A percentile compares a stretch with the other conserved stretches of the same genome.
Evolutionary conservation across 2,888 invertebrate genomes (phyloP).

Genomic region (Phortica magna): DNA sequence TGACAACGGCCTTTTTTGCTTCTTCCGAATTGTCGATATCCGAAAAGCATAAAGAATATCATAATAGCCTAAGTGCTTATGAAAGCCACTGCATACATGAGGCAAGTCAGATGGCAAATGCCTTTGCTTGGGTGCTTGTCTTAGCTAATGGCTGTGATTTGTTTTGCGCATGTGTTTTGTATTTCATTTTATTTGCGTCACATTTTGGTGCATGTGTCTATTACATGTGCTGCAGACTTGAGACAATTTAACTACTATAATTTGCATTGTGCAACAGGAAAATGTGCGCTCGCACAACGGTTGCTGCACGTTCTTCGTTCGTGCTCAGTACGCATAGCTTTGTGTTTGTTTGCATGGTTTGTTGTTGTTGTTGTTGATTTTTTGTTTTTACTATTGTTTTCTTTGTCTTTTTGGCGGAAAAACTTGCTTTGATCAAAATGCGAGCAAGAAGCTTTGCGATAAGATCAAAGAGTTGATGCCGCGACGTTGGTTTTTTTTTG

Average conservation of each 20-base stretch:
- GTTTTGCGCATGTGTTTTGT: too few species aligned
- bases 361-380: constrained; percentile 32
- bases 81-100: too few species aligned
- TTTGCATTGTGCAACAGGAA: too few species aligned
- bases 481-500: constrained; percentile 53
- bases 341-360: constrained; percentile 46
- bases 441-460: constrained; percentile 78
- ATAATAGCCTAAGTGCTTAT: too few species aligned
- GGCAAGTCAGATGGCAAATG: too few species aligned
- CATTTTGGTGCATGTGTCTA: background rate
- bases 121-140: too few species aligned
- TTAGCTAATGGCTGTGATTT: too few species aligned
- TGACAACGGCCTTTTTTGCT: too few species aligned
- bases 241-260: background rate
- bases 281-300: background rate
- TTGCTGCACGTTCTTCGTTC: constrained; percentile 20
- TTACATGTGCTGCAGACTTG: background rate
- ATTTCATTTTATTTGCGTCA: too few species aligned
- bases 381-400: constrained; percentile 41
- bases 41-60: too few species aligned
- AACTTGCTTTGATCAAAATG: constrained; percentile 79
- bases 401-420: constrained; percentile 77
- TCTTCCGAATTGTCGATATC: too few species aligned
- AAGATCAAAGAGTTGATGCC: constrained; percentile 78
- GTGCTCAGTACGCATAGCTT: constrained; percentile 38